A percentile compares a stretch with the other conserved stretches of the same genome.
phyloP scores from a whole-genome alignment of 2,113 vertebrate species.

The Scopus umbretta region DNA sequence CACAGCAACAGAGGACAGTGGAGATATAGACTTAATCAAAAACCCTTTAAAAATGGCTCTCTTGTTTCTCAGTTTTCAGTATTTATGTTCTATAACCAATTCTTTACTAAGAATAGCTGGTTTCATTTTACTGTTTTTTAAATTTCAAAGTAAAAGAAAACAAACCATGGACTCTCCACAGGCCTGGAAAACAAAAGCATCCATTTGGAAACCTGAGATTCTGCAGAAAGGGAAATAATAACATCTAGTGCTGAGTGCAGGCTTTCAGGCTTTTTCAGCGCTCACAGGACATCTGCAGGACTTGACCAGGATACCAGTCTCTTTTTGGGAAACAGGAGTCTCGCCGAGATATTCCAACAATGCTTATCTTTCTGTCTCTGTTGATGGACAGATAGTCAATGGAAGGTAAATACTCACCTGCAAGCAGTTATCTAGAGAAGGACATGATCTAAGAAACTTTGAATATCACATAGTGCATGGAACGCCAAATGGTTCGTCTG shows the following conservation, averaged over 20 bases:
- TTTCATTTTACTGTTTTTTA: background rate
- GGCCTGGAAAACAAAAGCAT: background rate
- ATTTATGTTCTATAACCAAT: background rate
- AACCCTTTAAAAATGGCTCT: background rate
- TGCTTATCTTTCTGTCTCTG: background rate
- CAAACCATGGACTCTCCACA: background rate
- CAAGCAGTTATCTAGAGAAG: background rate
- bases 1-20: background rate
- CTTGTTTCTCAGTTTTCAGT: background rate
- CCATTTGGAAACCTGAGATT: background rate
- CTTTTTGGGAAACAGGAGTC: background rate
- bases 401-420: background rate
- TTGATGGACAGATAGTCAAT: background rate
- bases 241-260: background rate
- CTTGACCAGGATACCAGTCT: background rate
- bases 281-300: background rate
- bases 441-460: background rate
- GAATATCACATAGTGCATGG: background rate
- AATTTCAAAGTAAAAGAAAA: too few relatives aligned
- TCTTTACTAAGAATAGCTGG: background rate
- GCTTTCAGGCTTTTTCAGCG: background rate
- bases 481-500: background rate
- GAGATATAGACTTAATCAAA: background rate
- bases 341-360: background rate
- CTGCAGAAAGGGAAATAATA: background rate